A percentile compares a stretch with the other conserved stretches of the same genome.
Evolutionary conservation across 1,140 invertebrate species (phyloP).

Genomic region (Drosophila neocordata): DNA sequence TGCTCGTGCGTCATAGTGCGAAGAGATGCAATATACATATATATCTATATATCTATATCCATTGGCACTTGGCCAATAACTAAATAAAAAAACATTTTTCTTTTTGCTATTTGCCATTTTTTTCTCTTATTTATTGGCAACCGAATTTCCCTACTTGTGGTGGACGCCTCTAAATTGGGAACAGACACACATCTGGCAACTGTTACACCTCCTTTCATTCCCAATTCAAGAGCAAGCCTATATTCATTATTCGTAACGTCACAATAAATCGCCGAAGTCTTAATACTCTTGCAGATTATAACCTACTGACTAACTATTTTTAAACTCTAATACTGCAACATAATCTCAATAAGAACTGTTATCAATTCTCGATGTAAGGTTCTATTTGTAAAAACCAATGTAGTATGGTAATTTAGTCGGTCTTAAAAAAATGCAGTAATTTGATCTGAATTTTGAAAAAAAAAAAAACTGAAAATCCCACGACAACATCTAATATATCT

Average conservation of each 20-base stretch:
- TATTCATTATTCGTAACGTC: not conserved
- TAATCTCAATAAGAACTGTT: no score
- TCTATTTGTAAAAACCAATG: no score
- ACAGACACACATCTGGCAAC: slow-evolving; percentile 5
- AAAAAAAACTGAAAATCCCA: no score
- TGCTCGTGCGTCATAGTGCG: slow-evolving; percentile 66
- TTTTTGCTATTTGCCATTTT: not conserved
- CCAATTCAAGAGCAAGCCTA: slow-evolving; percentile 1
- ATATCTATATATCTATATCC: not conserved
- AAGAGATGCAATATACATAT: slow-evolving; percentile 56
- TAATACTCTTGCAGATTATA: not conserved
- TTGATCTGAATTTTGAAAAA: no score
- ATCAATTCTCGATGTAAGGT: no score
- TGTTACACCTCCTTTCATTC: not conserved
- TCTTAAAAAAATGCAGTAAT: no score
- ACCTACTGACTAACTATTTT: not conserved
- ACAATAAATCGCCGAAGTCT: not conserved
- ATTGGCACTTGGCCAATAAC: slow-evolving; percentile 23
- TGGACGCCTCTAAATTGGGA: slow-evolving; percentile 12
- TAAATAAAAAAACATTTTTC: not conserved
- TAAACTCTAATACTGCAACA: not conserved
- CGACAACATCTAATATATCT: no score
- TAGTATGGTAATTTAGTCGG: no score
- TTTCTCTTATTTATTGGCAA: slow-evolving; percentile 6
- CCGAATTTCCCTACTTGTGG: not conserved